These are phyloP conservation scores for Plusia festucae DNA, from an alignment of 2,888 invertebrate species.

Conservation along the genomic window DNA sequence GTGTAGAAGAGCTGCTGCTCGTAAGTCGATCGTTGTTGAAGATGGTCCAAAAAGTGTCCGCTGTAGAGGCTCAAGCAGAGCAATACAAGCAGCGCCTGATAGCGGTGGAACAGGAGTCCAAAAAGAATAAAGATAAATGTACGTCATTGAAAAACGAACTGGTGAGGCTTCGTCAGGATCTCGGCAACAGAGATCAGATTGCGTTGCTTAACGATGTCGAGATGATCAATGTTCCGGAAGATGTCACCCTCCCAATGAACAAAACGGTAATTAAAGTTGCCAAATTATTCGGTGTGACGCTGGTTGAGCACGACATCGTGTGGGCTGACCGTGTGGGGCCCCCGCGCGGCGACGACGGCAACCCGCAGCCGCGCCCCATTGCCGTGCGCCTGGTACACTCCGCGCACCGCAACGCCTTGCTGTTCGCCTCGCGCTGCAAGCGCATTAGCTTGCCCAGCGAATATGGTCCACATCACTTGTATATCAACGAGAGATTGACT, in stretches of 20 bases:
- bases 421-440: background rate
- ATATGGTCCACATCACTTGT: too few species aligned
- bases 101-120: too few species aligned
- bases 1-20: too few species aligned
- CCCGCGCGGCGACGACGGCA: background rate
- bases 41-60: too few species aligned
- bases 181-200: background rate
- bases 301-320: background rate
- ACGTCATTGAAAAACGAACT: background rate
- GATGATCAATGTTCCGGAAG: background rate
- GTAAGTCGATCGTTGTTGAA: too few species aligned
- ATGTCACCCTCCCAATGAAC: background rate
- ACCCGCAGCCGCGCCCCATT: background rate
- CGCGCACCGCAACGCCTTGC: background rate
- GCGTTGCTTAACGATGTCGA: background rate
- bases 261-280: background rate
- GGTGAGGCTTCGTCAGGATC: background rate
- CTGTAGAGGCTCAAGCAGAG: too few species aligned
- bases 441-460: background rate
- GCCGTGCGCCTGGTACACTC: background rate
- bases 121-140: background rate
- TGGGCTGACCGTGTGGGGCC: background rate
- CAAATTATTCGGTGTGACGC: background rate
- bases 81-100: too few species aligned
- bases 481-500: background rate